Percentiles rank a stretch among this genome's conserved stretches.
Conservation (phyloP, 2,888 invertebrate genomes). For the Luffia ferchaultella region DNA sequence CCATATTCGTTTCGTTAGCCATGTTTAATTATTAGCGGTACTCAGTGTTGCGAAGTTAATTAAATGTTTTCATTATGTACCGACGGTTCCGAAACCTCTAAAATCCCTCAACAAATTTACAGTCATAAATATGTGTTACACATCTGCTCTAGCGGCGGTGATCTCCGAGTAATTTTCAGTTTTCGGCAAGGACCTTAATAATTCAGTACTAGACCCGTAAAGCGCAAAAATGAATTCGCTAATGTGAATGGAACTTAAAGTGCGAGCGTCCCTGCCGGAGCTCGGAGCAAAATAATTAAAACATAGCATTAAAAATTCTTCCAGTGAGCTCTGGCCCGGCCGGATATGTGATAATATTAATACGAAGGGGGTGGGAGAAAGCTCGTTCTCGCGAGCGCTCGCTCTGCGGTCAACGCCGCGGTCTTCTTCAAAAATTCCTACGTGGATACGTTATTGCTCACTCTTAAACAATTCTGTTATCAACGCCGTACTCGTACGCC, state of each 20-base stretch:
- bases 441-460: not conserved
- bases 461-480: not conserved
- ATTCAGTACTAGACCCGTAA: conserved; percentile 32
- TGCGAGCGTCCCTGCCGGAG: conserved; percentile 27
- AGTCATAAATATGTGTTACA: conserved; percentile 45
- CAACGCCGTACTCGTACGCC: no score
- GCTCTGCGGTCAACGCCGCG: conserved; percentile 4
- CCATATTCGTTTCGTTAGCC: conserved; percentile 1
- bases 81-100: conserved; percentile 36
- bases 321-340: conserved; percentile 44
- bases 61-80: conserved; percentile 60
- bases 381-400: conserved; percentile 22
- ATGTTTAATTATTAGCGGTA: conserved; percentile 11
- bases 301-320: conserved; percentile 64
- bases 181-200: conserved; percentile 49
- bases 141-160: conserved; percentile 22
- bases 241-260: conserved; percentile 61
- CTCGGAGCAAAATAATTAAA: conserved; percentile 59
- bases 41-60: conserved; percentile 44
- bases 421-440: conserved; percentile 6
- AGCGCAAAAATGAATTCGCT: conserved; percentile 59
- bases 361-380: conserved; percentile 23
- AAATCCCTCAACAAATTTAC: conserved; percentile 45
- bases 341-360: conserved; percentile 66
- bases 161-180: conserved; percentile 54